Evolutionary conservation across 2,888 invertebrate species (phyloP).

Genomic region (Epistrophella euchroma): DNA sequence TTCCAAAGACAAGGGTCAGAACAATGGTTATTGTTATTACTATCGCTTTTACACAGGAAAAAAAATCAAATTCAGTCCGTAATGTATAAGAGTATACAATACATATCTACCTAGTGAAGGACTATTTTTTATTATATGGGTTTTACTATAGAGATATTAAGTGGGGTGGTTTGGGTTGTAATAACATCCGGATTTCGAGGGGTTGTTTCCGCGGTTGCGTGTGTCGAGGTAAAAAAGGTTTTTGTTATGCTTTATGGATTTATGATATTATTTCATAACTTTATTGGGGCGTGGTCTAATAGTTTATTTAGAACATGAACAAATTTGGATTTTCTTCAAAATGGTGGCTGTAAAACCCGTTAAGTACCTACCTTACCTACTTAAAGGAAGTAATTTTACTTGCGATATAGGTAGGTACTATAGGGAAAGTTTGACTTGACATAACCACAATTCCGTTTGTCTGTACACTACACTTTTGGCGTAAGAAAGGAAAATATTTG

Average conservation of each 20-base stretch:
- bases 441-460: no score
- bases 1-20: slow-evolving; percentile 33
- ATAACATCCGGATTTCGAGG: slow-evolving; percentile 49
- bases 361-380: no score
- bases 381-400: no score
- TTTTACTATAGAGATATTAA: background rate
- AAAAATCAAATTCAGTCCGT: slow-evolving; percentile 54
- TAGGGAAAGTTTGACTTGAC: no score
- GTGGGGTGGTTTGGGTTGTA: slow-evolving; percentile 53
- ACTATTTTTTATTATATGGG: slow-evolving; percentile 39
- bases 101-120: slow-evolving; percentile 30
- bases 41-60: slow-evolving; percentile 37
- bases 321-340: background rate
- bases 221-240: slow-evolving; percentile 18
- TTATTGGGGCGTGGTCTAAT: slow-evolving; percentile 67
- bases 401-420: no score
- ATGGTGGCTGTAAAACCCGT: background rate
- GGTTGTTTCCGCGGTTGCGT: slow-evolving; percentile 59
- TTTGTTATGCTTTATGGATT: slow-evolving; percentile 70
- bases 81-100: slow-evolving; percentile 41
- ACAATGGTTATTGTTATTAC: slow-evolving; percentile 74
- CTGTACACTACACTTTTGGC: no score
- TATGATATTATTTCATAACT: slow-evolving; percentile 69
- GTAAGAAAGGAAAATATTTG: no score
- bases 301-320: slow-evolving; percentile 1